These are phyloP conservation scores for Lampris incognitus DNA, from an alignment of 2,113 vertebrate species.

Conservation along the genomic window DNA sequence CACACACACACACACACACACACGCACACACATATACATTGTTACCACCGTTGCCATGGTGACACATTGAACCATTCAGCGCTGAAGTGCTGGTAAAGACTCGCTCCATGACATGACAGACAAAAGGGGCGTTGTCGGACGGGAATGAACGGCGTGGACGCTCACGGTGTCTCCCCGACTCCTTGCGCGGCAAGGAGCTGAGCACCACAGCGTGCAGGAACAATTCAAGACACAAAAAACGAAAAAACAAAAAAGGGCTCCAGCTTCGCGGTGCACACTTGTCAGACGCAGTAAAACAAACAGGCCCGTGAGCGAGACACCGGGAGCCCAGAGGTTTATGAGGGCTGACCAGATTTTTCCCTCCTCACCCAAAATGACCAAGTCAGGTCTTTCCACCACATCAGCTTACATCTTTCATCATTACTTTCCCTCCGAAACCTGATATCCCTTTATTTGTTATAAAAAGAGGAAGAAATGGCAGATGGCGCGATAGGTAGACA, in stretches of 20 bases:
- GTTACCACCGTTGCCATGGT: conserved; percentile 54
- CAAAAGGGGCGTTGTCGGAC: conserved; percentile 66
- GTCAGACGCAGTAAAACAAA: neutral
- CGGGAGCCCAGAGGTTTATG: too few species aligned
- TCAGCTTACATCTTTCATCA: neutral
- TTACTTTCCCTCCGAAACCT: neutral
- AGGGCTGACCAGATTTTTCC: neutral
- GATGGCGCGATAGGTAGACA: neutral
- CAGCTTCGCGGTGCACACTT: neutral
- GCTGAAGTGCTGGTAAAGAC: conserved; percentile 49
- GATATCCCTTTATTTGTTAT: neutral
- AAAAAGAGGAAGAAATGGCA: neutral
- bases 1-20: conserved; percentile 20
- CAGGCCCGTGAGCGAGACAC: neutral
- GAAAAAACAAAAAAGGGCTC: neutral
- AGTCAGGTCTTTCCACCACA: neutral
- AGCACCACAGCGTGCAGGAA: neutral
- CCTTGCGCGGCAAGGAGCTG: conserved; percentile 10
- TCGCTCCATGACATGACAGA: conserved; percentile 57
- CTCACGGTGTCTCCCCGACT: neutral
- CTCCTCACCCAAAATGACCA: neutral
- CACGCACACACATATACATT: conserved; percentile 10
- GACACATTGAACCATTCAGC: conserved; percentile 53
- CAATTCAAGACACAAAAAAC: too few species aligned
- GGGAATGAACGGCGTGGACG: conserved; percentile 30